Conservation (phyloP, 2,797 vertebrate species). For the Anomalospiza imberbis region DNA sequence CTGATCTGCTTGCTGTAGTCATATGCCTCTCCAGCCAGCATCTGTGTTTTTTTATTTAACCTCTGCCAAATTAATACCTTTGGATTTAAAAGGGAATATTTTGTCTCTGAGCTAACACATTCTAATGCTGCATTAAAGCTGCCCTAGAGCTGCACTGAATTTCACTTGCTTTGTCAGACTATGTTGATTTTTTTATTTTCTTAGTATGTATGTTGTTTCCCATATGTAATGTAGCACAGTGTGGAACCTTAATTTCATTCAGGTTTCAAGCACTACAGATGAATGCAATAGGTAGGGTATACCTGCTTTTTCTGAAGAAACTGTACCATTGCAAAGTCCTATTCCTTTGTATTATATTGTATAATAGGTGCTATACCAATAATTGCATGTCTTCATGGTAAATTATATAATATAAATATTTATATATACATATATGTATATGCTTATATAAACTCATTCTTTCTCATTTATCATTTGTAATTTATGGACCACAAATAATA, state of each 20-base stretch:
- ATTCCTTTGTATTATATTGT: slow-evolving; percentile 86
- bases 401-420: slow-evolving; percentile 81
- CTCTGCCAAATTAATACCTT: slow-evolving; percentile 71
- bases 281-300: slow-evolving; percentile 73
- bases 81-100: slow-evolving; percentile 69
- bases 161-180: slow-evolving; percentile 66
- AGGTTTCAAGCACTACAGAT: slow-evolving; percentile 72
- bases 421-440: slow-evolving; percentile 79
- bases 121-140: slow-evolving; percentile 75
- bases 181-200: slow-evolving; percentile 39
- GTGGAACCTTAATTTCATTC: slow-evolving; percentile 69
- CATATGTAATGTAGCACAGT: slow-evolving; percentile 78
- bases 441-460: slow-evolving; percentile 73
- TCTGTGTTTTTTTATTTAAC: slow-evolving; percentile 73
- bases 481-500: slow-evolving; percentile 63
- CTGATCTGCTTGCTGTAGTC: slow-evolving; percentile 74
- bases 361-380: slow-evolving; percentile 79
- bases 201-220: slow-evolving; percentile 64
- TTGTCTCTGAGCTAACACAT: slow-evolving; percentile 67
- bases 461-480: slow-evolving; percentile 75
- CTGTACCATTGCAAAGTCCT: slow-evolving; percentile 68
- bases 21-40: slow-evolving; percentile 73
- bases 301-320: slow-evolving; percentile 70
- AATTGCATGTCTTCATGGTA: slow-evolving; percentile 84
- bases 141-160: slow-evolving; percentile 75